These are phyloP conservation scores for Sinotaia quadrata DNA, from an alignment of 2,888 invertebrate genomes.

Conservation along the genomic window DNA sequence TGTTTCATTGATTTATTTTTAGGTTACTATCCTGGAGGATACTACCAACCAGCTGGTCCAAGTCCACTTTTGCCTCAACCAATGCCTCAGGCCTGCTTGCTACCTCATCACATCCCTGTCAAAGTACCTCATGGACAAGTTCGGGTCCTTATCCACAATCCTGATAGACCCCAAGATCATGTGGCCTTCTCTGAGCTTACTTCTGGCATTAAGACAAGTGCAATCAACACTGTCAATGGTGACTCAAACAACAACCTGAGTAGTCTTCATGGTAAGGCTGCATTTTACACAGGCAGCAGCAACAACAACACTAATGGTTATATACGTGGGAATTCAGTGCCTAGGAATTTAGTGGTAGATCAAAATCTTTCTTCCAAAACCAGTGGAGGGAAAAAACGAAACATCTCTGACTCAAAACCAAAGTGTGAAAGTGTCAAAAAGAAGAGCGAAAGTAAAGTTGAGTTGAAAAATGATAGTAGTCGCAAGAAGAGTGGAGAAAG, in stretches of 20 bases:
- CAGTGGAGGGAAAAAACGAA: neutral
- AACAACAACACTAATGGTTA: constrained; percentile 16
- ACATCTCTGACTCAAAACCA: neutral
- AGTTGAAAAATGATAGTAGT: too few species aligned
- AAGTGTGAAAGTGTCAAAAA: neutral
- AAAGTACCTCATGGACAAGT: constrained; percentile 48
- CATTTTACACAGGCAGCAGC: constrained; percentile 6
- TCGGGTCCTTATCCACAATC: constrained; percentile 43
- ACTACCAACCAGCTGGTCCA: constrained; percentile 12
- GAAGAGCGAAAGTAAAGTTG: too few species aligned
- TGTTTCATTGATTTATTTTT: neutral
- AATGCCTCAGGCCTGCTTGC: constrained; percentile 38
- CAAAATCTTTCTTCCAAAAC: neutral
- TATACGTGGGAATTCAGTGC: neutral
- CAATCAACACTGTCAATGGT: neutral
- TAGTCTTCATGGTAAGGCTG: neutral
- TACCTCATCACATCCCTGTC: constrained; percentile 47
- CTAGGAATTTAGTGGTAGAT: neutral
- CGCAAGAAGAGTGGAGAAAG: neutral
- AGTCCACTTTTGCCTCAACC: neutral
- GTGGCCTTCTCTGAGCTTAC: constrained; percentile 32
- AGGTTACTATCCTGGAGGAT: constrained; percentile 10
- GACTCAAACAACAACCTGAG: neutral
- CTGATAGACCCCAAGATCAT: constrained; percentile 38
- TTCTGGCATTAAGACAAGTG: neutral